Evolutionary conservation across 2,113 vertebrate genomes (phyloP).

Genomic region (Anser brachyrhynchus): DNA sequence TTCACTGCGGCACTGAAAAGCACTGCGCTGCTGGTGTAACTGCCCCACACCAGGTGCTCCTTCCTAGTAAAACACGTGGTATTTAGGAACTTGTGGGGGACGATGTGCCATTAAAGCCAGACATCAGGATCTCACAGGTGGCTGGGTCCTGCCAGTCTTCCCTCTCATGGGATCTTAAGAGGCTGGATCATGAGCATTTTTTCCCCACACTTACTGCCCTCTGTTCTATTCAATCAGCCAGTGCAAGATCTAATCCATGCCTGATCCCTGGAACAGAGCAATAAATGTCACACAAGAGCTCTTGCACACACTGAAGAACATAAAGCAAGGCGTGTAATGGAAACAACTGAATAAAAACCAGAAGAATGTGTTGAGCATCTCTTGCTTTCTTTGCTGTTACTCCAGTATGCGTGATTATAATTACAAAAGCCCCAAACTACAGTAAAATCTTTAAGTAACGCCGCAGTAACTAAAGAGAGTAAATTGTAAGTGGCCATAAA

Average conservation of each 20-base stretch:
- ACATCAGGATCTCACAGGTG: background rate
- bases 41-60: accelerated
- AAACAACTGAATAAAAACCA: background rate
- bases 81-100: background rate
- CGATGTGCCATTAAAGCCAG: background rate
- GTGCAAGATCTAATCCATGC: background rate
- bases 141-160: background rate
- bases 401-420: background rate
- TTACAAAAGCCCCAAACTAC: background rate
- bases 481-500: background rate
- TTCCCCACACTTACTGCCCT: background rate
- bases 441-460: background rate
- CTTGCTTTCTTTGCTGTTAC: background rate
- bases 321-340: background rate
- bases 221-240: background rate
- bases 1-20: background rate
- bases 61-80: background rate
- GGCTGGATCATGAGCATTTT: background rate
- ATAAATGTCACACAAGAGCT: slow-evolving; percentile 6
- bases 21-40: background rate
- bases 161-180: background rate
- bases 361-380: background rate
- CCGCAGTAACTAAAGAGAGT: background rate
- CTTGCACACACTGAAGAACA: background rate
- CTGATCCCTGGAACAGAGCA: background rate